phyloP scores from a whole-genome alignment of 2,888 invertebrate species.

The Leucoptera coffeella region DNA sequence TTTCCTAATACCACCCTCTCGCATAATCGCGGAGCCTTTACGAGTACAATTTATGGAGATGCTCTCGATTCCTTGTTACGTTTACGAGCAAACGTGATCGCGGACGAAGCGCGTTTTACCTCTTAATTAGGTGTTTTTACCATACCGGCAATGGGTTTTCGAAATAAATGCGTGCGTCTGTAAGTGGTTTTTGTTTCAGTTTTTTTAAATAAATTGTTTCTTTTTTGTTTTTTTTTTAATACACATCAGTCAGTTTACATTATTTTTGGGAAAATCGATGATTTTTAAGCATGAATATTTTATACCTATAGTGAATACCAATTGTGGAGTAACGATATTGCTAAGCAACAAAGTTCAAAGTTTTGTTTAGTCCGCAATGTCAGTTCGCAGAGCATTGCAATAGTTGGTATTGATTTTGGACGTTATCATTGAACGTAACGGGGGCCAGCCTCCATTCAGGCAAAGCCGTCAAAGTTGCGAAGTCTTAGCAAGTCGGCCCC shows the following conservation, averaged over 20 bases:
- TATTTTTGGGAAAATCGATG: too few relatives aligned
- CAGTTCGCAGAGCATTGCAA: too few relatives aligned
- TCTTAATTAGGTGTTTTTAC: constrained; percentile 44
- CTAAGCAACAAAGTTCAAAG: background rate
- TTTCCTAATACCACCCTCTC: constrained; percentile 54
- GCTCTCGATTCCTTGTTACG: constrained; percentile 49
- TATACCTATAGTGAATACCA: background rate
- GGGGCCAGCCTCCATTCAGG: constrained; percentile 15
- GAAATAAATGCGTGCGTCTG: too few relatives aligned
- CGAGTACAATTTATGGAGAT: constrained; percentile 53
- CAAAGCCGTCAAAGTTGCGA: constrained; percentile 44
- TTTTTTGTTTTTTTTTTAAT: too few relatives aligned
- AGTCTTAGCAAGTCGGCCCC: constrained; percentile 46
- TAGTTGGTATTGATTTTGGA: constrained; percentile 19
- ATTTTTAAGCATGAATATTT: too few relatives aligned
- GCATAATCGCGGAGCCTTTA: constrained; percentile 53
- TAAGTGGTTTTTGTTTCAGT: too few relatives aligned
- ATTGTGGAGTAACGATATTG: background rate
- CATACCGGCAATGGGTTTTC: too few relatives aligned
- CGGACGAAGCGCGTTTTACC: too few relatives aligned
- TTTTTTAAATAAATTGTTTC: too few relatives aligned
- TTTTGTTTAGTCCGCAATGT: too few relatives aligned
- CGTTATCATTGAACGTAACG: constrained; percentile 26
- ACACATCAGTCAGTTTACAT: too few relatives aligned
- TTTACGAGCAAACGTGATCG: constrained; percentile 42